Conservation (phyloP, 2,888 invertebrate genomes). For the Syrista parreyssii region DNA sequence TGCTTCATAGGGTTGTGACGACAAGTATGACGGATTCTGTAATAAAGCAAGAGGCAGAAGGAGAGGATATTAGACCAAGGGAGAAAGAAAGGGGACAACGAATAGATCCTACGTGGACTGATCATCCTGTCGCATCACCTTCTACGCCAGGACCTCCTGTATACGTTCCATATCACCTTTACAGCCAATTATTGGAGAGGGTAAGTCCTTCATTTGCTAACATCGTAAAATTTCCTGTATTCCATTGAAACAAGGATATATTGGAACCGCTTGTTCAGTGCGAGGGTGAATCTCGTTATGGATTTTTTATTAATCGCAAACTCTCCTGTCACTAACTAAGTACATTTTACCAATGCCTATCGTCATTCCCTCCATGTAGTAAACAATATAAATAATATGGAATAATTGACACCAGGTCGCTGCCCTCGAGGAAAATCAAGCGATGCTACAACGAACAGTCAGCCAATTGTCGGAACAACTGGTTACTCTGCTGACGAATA, state of each 20-base stretch:
- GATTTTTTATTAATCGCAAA: no score
- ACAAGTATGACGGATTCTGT: conserved; percentile 38
- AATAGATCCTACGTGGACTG: conserved; percentile 29
- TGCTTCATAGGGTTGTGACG: conserved; percentile 5
- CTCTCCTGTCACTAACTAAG: neutral
- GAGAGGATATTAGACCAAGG: conserved; percentile 31
- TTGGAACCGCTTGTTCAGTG: neutral
- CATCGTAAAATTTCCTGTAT: neutral
- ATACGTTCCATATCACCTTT: conserved; percentile 61
- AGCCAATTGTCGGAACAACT: conserved; percentile 53
- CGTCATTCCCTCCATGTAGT: neutral
- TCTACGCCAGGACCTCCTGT: conserved; percentile 43
- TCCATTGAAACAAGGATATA: neutral
- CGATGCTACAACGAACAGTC: conserved; percentile 50
- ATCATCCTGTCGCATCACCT: conserved; percentile 24
- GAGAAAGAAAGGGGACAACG: conserved; percentile 45
- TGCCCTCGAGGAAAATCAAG: conserved; percentile 54
- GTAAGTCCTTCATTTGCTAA: conserved; percentile 36
- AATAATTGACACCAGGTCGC: conserved; percentile 40
- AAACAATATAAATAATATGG: neutral
- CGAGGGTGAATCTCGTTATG: no score
- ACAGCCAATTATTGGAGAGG: conserved; percentile 59
- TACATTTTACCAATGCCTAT: neutral
- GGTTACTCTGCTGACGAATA: conserved; percentile 41
- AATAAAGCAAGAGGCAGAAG: conserved; percentile 42